phyloP scores from a whole-genome alignment of 1,140 invertebrate species.

The Papilio machaon region DNA sequence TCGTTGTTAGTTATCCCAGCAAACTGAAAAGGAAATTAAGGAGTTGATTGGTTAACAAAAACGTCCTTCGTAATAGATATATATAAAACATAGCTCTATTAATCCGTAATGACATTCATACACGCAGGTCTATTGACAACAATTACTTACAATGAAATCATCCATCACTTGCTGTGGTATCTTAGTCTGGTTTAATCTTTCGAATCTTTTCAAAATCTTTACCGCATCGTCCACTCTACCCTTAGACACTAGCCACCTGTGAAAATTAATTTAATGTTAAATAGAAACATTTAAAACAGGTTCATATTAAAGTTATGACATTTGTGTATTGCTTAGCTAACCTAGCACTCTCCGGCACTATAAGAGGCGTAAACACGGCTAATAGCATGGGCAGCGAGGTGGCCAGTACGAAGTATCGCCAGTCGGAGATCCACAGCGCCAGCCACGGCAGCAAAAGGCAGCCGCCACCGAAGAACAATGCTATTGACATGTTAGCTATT shows the following conservation, averaged over 20 bases:
- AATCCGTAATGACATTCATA: neutral
- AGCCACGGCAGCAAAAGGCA: conserved; percentile 80
- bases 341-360: conserved; percentile 72
- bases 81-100: neutral
- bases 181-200: conserved; percentile 87
- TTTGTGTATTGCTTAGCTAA: conserved; percentile 37
- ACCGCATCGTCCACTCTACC: conserved; percentile 86
- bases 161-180: conserved; percentile 86
- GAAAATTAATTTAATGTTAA: conserved; percentile 29
- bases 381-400: conserved; percentile 66
- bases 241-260: conserved; percentile 82
- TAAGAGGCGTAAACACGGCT: conserved; percentile 53
- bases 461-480: conserved; percentile 82
- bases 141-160: conserved; percentile 84
- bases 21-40: conserved; percentile 41
- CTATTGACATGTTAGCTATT: conserved; percentile 83
- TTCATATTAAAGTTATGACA: neutral
- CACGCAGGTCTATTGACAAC: neutral
- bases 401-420: conserved; percentile 76
- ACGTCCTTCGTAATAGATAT: neutral
- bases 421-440: conserved; percentile 77
- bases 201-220: conserved; percentile 87
- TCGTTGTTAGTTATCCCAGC: conserved; percentile 47
- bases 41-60: neutral
- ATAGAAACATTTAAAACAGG: neutral